Evolutionary conservation across 2,797 vertebrate genomes (phyloP).

Genomic region (Adrianichthys oophorus): DNA sequence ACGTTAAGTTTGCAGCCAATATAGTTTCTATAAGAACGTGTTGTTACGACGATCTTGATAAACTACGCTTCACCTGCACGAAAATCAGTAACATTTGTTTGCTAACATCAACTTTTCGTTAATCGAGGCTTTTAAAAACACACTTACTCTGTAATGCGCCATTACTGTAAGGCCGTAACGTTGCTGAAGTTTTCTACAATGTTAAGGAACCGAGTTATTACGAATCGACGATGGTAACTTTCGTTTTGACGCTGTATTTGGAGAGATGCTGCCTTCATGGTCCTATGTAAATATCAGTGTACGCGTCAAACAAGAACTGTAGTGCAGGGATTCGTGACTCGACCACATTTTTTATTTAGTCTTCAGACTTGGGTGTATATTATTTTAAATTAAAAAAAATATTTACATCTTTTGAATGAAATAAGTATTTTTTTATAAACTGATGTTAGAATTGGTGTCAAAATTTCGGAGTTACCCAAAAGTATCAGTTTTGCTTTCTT

Average conservation of each 20-base stretch:
- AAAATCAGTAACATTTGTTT: not conserved
- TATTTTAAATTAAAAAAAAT: not conserved
- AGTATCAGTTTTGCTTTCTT: not conserved
- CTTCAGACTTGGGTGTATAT: no score
- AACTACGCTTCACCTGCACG: not conserved
- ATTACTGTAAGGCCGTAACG: constrained; percentile 28
- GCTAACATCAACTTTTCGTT: not conserved
- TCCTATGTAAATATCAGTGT: not conserved
- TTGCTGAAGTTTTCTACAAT: no score
- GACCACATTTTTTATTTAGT: no score
- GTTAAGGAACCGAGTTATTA: not conserved
- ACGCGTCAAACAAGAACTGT: not conserved
- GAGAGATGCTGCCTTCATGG: constrained; percentile 33
- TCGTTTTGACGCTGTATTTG: constrained; percentile 23
- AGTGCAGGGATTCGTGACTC: no score
- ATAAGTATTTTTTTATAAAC: no score
- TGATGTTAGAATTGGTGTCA: constrained; percentile 3
- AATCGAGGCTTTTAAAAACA: not conserved
- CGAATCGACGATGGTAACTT: constrained; percentile 27
- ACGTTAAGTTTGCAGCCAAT: not conserved
- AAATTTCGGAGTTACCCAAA: constrained; percentile 8
- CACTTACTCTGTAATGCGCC: constrained; percentile 74
- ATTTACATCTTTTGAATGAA: no score
- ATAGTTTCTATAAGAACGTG: no score
- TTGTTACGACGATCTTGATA: not conserved